Conservation (phyloP, 2,888 invertebrate species). For the Acrobasis consociella region DNA sequence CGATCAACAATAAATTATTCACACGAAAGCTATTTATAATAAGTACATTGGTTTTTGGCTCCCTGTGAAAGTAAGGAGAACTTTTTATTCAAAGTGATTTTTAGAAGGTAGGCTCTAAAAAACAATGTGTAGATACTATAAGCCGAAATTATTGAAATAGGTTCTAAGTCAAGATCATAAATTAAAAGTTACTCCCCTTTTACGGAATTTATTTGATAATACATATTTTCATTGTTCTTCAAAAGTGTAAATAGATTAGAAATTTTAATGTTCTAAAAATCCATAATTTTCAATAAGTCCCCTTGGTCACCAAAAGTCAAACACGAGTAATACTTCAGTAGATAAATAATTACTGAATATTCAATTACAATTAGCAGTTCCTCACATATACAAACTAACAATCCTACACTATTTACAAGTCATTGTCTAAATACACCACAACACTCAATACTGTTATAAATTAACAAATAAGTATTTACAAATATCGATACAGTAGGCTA, state of each 20-base stretch:
- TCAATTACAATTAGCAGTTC: conserved; percentile 35
- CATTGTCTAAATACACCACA: conserved; percentile 46
- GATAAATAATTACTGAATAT: conserved; percentile 17
- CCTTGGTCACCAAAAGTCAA: neutral
- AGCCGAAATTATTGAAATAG: no score
- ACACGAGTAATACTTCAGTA: conserved; percentile 1
- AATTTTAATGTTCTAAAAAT: no score
- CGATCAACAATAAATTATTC: conserved; percentile 45
- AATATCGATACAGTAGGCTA: conserved; percentile 44
- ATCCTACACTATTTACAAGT: conserved; percentile 45
- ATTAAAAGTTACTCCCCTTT: no score
- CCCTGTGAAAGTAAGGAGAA: neutral
- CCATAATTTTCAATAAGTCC: no score
- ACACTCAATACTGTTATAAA: conserved; percentile 70
- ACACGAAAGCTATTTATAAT: neutral
- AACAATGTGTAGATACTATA: neutral
- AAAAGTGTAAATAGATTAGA: no score
- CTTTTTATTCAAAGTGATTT: neutral
- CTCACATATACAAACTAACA: conserved; percentile 37
- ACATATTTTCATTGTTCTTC: no score
- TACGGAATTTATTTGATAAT: no score
- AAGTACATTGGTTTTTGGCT: neutral
- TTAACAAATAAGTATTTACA: conserved; percentile 71
- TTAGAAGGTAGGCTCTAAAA: neutral
- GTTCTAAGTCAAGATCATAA: no score